These are phyloP conservation scores for Ceyx margarethae DNA, from an alignment of 2,113 vertebrate genomes.

Conservation along the genomic window DNA sequence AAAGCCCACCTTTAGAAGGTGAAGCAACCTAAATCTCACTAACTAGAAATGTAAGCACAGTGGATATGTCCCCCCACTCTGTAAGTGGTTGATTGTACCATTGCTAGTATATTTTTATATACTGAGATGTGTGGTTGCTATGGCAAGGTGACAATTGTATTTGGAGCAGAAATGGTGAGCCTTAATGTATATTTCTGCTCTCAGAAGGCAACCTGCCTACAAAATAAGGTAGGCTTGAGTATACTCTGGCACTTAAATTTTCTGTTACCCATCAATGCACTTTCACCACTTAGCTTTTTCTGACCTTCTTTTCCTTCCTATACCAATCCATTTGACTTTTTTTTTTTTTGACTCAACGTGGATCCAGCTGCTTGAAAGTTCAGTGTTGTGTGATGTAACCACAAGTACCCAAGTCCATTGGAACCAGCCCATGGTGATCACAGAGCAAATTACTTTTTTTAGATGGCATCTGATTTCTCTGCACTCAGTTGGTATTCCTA, in stretches of 20 bases:
- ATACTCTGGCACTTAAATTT: not conserved
- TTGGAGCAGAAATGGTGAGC: not conserved
- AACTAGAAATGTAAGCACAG: not conserved
- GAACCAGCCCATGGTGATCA: not conserved
- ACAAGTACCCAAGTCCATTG: not conserved
- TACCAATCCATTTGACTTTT: not conserved
- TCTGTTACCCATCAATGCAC: not conserved
- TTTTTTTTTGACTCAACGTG: not conserved
- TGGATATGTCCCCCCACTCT: not conserved
- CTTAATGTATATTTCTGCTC: not conserved
- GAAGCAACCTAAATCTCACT: not conserved
- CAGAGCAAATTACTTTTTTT: not conserved
- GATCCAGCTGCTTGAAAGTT: not conserved
- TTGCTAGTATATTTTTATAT: not conserved
- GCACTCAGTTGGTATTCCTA: not conserved
- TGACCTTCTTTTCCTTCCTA: not conserved
- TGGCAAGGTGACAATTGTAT: not conserved
- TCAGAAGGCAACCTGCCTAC: not conserved
- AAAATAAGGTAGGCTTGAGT: not conserved
- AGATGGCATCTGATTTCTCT: not conserved
- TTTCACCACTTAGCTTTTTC: not conserved
- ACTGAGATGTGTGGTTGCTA: not conserved
- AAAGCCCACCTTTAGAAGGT: not conserved
- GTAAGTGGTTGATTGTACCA: not conserved
- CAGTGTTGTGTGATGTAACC: not conserved